Evolutionary conservation across 2,888 invertebrate species (phyloP).

Genomic region (Ennomos erosarius): DNA sequence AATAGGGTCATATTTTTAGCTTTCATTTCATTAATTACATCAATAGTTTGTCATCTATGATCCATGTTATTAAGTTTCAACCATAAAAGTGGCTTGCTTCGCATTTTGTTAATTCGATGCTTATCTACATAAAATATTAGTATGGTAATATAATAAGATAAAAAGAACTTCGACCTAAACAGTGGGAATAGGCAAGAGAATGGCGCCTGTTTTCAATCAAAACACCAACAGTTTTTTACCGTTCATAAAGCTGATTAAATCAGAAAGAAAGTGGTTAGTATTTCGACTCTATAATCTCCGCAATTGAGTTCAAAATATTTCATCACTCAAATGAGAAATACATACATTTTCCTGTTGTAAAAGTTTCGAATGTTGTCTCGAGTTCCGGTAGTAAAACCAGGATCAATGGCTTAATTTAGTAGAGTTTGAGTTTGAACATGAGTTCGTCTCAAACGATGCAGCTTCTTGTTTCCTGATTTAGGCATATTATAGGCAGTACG

Average conservation of each 20-base stretch:
- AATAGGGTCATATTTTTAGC: no score
- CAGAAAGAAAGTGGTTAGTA: conserved; percentile 1
- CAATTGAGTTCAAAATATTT: conserved; percentile 6
- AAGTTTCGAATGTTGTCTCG: conserved; percentile 15
- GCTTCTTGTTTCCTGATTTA: no score
- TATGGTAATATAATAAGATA: neutral
- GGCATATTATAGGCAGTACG: no score
- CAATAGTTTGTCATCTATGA: no score
- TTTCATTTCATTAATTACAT: no score
- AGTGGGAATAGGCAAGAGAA: neutral
- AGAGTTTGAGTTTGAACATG: neutral
- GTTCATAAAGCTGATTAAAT: conserved; percentile 17
- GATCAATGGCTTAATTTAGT: conserved; percentile 1
- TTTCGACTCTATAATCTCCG: conserved; percentile 5
- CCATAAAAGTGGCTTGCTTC: no score
- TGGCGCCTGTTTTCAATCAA: conserved; percentile 9
- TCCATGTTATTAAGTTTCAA: no score
- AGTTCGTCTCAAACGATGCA: neutral
- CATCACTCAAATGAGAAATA: conserved; percentile 2
- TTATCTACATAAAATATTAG: no score
- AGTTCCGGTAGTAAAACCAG: conserved; percentile 10
- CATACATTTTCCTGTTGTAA: conserved; percentile 9
- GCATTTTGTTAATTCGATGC: no score
- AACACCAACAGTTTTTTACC: conserved; percentile 3
- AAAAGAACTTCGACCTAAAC: neutral